Percentiles rank a stretch among this genome's conserved stretches.
These are phyloP conservation scores for Sitophilus oryzae DNA, from an alignment of 1,140 invertebrate genomes.

Conservation along the genomic window DNA sequence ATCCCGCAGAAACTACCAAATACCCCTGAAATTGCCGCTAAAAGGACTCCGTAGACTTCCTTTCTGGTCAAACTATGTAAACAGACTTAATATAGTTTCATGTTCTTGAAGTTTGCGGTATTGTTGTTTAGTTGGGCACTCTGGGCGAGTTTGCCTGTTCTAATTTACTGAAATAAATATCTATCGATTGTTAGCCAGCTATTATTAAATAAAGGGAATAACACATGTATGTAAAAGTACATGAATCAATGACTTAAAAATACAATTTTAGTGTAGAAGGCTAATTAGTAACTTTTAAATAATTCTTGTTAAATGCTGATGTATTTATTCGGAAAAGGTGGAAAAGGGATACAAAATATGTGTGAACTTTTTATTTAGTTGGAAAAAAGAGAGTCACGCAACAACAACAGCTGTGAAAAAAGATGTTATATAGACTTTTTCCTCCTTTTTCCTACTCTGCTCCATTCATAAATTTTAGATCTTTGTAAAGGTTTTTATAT, in stretches of 20 bases:
- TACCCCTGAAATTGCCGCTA: constrained; percentile 13
- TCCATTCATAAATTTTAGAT: not conserved
- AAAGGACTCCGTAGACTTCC: constrained; percentile 6
- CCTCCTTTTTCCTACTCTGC: not conserved
- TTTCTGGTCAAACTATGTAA: constrained; percentile 9
- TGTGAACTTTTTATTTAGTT: not conserved
- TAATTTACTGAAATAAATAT: not conserved
- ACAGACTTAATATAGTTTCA: constrained; percentile 5
- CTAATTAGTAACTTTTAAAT: no score
- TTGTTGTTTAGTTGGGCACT: not conserved
- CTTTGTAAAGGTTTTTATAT: not conserved
- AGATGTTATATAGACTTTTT: not conserved
- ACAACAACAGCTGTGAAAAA: not conserved
- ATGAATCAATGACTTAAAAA: no score
- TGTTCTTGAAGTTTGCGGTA: not conserved
- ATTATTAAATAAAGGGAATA: no score
- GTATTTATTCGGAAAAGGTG: no score
- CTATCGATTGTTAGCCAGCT: no score
- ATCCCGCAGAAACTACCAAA: constrained; percentile 10
- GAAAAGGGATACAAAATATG: no score
- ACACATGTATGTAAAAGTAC: no score
- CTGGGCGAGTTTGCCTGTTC: not conserved
- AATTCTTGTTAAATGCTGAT: no score
- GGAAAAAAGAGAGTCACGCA: not conserved
- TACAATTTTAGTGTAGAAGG: no score